Conservation (phyloP, 2,797 vertebrate species). For the Anguilla marmorata region DNA sequence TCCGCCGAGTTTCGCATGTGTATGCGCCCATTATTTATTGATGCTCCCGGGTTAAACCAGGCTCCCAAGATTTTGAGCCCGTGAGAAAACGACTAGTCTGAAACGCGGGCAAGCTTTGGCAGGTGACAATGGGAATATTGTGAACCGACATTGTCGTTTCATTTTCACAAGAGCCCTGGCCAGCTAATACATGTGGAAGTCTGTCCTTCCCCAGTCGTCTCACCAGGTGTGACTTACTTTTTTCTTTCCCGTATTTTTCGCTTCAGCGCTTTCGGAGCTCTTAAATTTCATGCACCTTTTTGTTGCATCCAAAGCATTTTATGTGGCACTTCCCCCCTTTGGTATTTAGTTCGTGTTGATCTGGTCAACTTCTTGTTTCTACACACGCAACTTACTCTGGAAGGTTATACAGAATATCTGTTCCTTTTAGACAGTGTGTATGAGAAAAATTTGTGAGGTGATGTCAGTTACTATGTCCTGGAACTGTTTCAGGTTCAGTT, state of each 20-base stretch:
- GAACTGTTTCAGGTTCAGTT: not conserved
- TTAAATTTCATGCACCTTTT: slow-evolving; percentile 71
- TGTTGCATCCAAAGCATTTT: slow-evolving; percentile 63
- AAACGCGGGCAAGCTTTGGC: slow-evolving; percentile 30
- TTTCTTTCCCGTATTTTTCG: slow-evolving; percentile 64
- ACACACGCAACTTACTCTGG: slow-evolving; percentile 25
- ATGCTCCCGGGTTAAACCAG: slow-evolving; percentile 5
- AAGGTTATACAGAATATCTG: not conserved
- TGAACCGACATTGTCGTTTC: slow-evolving; percentile 54
- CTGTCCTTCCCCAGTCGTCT: slow-evolving; percentile 51
- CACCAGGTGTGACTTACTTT: slow-evolving; percentile 73
- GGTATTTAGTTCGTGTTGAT: slow-evolving; percentile 42
- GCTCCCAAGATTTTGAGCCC: not conserved
- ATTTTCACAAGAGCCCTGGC: slow-evolving; percentile 60
- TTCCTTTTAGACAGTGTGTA: not conserved
- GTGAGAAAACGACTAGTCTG: slow-evolving; percentile 26
- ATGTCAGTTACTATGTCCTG: not conserved
- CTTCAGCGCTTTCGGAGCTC: slow-evolving; percentile 67
- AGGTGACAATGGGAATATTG: slow-evolving; percentile 47
- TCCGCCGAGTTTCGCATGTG: not conserved
- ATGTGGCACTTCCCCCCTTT: slow-evolving; percentile 58
- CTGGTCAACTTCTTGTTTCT: slow-evolving; percentile 48
- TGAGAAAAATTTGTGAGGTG: not conserved
- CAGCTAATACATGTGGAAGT: slow-evolving; percentile 53
- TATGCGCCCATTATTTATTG: not conserved